Evolutionary conservation across 2,888 invertebrate species (phyloP), one percentile per base, ranked within the genome.

Genomic region (Drosophila tanythrix): DNA sequence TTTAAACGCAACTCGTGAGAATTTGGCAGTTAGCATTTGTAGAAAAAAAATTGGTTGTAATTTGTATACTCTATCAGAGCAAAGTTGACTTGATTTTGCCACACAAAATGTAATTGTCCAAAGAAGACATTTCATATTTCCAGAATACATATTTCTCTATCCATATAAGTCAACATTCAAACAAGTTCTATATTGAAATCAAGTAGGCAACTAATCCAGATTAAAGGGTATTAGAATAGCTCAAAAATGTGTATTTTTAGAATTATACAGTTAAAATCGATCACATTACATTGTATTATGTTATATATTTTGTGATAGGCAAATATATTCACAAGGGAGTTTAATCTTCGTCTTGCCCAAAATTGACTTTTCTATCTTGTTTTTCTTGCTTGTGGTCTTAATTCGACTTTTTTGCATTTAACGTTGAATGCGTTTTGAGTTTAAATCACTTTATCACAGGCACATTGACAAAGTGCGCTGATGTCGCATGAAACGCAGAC

Each of bases 381-480:
- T 60, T 73, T 48, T 59, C 35, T 64, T 51, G 43, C 48, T 29
- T 15, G 46, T 59, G 33, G 62, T 51, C 61, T 51, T 27, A 53
- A 65, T 74, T 76, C 68, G 68, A 59, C 69, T 79, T 79, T 79
- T 73, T 74, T 56, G 76, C 75, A 81, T 90, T 84, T 79, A 83
- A 79, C 81, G 79, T 76, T 76, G 90, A 90, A 89, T 89, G 88
- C 88, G 84, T 90, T 90, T 83, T 74, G 79, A 74, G 82, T 87
- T 85, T 74, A 85, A 89, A 90, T 75, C 90, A 88, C 85, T 88
- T 88, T 83, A 88, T 85, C 89, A 89, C 70, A 74, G 78, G 65
- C 85, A 73, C 77, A 81, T 77, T 89, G 90, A 90, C 88, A 89
- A 88, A 89, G 85, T 90, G 83, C 77, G 78, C 68, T 61, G 77